Evolutionary conservation across 2,113 vertebrate genomes (phyloP), one percentile per base, ranked within the genome.

Genomic region (Phrynosoma blainvillii): DNA sequence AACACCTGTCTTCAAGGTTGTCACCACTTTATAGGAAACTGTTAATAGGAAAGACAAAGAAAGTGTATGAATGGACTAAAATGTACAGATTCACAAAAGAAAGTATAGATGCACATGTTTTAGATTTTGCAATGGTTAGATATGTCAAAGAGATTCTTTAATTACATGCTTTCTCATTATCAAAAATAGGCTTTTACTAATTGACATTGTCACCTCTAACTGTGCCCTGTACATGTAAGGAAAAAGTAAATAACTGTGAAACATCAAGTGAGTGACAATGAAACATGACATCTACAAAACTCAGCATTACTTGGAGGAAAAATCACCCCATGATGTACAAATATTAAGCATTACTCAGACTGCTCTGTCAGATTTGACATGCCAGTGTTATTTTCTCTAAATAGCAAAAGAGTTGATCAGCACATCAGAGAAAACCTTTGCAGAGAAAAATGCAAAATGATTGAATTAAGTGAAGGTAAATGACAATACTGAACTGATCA

Each of bases 101-200:
- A 62, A 16, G 59, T 18, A 62, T 12, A 62, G 59, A 62, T 84
- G 20, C 18, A 36, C 66, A 47, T 47, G n/a, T 54, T 54, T 59
- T 18, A 76, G 23, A 30, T 18, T 65, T 65, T 77, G 54, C 30
- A 32, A 32, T 59, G 32, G 18, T 81, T 74, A 65, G 54, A 71
- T 27, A 11, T 3, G 68, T 71, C 27, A 30, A n/a, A 71, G 25
- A 87, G 13, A 6, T 52, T 40, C 30, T 87, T 87, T 80, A 47
- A 42, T 79, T 78, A n/a, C 78, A 68, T 32, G 27, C 25, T 70
- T 74, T 40, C 52, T 77, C 23, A 82, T 74, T 87, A 10, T 25
- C 47, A 73, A 81, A 81, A 87, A 82, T 74, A 65, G 59, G 5
- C 21, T 74, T 71, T 74, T n/a, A 27, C n/a, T 87, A 75, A 87